Base-by-base conservation (phyloP, 1,140 invertebrate species). In the Kradibia gibbosae region DNA sequence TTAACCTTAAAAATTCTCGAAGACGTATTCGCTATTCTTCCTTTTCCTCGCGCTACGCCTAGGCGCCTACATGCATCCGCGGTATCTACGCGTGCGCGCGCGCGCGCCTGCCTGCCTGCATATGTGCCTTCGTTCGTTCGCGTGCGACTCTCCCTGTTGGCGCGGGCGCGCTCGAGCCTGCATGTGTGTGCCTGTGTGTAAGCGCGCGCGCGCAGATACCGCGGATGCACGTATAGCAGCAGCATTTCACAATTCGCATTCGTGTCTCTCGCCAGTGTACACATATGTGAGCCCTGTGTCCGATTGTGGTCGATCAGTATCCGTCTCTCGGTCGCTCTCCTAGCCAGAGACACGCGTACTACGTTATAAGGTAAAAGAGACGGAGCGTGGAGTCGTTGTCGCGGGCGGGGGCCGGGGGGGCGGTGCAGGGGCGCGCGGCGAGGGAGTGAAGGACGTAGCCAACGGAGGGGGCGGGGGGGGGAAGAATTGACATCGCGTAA, bases 401-500 rank as follows among this genome's bases (percentile, higher is more conserved):
- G n/a, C n/a, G n/a, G n/a, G n/a, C n/a, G n/a, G n/a, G n/a, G n/a
- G n/a, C n/a, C n/a, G n/a, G n/a, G n/a, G n/a, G n/a, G n/a, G n/a
- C n/a, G n/a, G n/a, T n/a, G n/a, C n/a, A n/a, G n/a, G n/a, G n/a
- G n/a, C n/a, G n/a, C n/a, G n/a, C n/a, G n/a, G n/a, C n/a, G n/a
- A n/a, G n/a, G n/a, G n/a, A n/a, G n/a, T n/a, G n/a, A n/a, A n/a
- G n/a, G n/a, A n/a, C n/a, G n/a, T n/a, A n/a, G n/a, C n/a, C n/a
- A 20, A 67, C 17, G 28, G 15, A 65, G 62, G 39, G 34, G n/a
- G n/a, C 36, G 25, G 20, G 75, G 67, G 60, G 17, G 31, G 75
- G 75, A 78, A 78, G 62, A 67, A 78, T 53, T 78, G 60, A 78
- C 75, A 78, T 78, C 60, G 60, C 75, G 25, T 67, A 53, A 78